Percentiles rank a stretch among this genome's conserved stretches.
These are phyloP conservation scores for Sapayoa aenigma DNA, from an alignment of 2,113 vertebrate species.

Conservation along the genomic window DNA sequence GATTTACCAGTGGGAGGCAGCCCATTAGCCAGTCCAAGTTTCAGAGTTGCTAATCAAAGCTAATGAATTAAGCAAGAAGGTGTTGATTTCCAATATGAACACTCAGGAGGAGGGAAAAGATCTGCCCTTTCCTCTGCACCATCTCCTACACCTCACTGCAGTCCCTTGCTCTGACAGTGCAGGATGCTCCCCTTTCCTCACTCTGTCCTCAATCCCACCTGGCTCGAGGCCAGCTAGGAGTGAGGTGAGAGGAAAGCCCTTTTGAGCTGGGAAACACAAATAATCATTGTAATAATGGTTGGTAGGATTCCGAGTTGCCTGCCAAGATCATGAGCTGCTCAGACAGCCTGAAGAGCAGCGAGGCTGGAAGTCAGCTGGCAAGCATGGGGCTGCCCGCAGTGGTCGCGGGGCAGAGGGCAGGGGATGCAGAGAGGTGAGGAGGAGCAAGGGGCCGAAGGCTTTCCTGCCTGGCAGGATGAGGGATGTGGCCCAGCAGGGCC, in stretches of 20 bases:
- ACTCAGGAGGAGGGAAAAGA: not conserved
- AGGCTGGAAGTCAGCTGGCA: not conserved
- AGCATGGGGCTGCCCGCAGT: not conserved
- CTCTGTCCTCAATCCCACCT: accelerated
- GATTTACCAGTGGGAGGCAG: not conserved
- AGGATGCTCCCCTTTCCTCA: not conserved
- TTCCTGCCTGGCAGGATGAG: slow-evolving; percentile 41
- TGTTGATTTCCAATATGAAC: not conserved
- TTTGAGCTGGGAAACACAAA: not conserved
- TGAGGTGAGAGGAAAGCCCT: not conserved
- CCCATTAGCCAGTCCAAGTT: not conserved
- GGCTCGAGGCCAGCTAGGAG: not conserved
- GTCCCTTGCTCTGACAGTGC: not conserved
- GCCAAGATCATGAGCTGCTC: not conserved
- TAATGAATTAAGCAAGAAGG: slow-evolving; percentile 36
- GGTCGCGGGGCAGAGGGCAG: not conserved
- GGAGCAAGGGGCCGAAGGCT: accelerated
- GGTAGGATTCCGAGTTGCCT: not conserved
- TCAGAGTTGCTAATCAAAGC: not conserved
- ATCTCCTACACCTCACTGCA: not conserved
- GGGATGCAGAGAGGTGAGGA: not conserved
- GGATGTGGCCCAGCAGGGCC: not conserved
- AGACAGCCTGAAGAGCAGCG: not conserved
- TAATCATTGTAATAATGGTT: not conserved
- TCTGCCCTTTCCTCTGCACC: not conserved